Conservation (phyloP, 2,888 invertebrate genomes). For the Leptinotarsa juncta region DNA sequence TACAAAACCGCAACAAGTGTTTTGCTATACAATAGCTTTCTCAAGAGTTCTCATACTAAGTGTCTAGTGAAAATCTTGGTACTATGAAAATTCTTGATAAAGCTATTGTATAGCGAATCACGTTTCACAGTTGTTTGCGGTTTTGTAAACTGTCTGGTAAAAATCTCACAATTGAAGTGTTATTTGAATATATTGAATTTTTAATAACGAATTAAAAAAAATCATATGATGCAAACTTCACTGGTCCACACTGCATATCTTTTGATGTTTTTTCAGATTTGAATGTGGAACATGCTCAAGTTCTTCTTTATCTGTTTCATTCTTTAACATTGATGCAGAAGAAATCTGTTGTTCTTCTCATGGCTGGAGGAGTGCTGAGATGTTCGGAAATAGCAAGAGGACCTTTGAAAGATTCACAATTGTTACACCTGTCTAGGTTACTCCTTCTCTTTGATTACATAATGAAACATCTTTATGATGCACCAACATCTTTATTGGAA, state of each 20-base stretch:
- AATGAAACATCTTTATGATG: slow-evolving; percentile 95
- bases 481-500: slow-evolving; percentile 85
- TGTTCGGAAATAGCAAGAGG: slow-evolving; percentile 75
- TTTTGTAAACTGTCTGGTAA: too few relatives aligned
- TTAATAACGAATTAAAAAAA: background rate
- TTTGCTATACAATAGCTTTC: too few relatives aligned
- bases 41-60: too few relatives aligned
- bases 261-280: slow-evolving; percentile 72
- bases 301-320: slow-evolving; percentile 93
- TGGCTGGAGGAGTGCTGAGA: slow-evolving; percentile 79
- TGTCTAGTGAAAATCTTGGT: too few relatives aligned
- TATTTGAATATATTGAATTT: too few relatives aligned
- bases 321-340: slow-evolving; percentile 96
- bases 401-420: slow-evolving; percentile 75
- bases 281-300: slow-evolving; percentile 95
- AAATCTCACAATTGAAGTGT: too few relatives aligned
- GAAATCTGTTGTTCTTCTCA: slow-evolving; percentile 88
- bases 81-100: too few relatives aligned
- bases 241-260: too few relatives aligned
- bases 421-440: slow-evolving; percentile 85
- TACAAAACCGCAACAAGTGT: too few relatives aligned
- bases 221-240: too few relatives aligned
- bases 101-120: too few relatives aligned
- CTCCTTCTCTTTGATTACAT: slow-evolving; percentile 92
- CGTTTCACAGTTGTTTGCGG: too few relatives aligned